Evolutionary conservation across 2,113 vertebrate genomes (phyloP).

Genomic region (Thinocorus orbignyianus): DNA sequence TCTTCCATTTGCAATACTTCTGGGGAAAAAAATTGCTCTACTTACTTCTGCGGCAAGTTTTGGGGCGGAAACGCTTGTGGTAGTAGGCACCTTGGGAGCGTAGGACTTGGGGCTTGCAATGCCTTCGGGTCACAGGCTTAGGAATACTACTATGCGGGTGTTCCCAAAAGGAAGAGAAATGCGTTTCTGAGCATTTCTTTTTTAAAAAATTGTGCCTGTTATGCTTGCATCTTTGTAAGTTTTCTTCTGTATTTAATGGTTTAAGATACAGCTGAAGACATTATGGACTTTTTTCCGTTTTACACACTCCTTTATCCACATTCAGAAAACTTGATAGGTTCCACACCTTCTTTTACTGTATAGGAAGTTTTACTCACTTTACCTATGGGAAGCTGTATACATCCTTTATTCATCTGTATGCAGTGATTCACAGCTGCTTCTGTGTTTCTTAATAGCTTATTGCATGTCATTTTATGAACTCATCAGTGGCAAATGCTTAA

Average conservation of each 20-base stretch:
- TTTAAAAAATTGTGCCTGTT: neutral
- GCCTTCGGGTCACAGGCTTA: neutral
- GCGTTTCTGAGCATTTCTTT: neutral
- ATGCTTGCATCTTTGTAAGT: neutral
- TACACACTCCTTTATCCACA: neutral
- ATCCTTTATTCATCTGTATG: conserved; percentile 11
- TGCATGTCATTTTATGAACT: neutral
- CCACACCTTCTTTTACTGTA: neutral
- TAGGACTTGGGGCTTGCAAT: neutral
- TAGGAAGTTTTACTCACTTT: neutral
- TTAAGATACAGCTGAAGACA: neutral
- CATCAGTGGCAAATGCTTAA: conserved; percentile 1
- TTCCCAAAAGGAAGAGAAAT: neutral
- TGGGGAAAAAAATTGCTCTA: neutral
- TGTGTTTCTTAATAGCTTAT: conserved; percentile 8
- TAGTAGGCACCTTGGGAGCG: neutral
- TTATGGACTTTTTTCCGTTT: neutral
- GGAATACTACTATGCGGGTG: neutral
- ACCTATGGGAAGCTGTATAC: neutral
- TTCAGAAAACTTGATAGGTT: neutral
- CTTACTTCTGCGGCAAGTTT: neutral
- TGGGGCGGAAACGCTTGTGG: neutral
- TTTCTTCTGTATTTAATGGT: neutral
- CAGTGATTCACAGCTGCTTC: neutral
- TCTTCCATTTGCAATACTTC: neutral